Evolutionary conservation across 1,140 invertebrate genomes (phyloP), one percentile per base, ranked within the genome.

Genomic region (Lucilia cuprina): DNA sequence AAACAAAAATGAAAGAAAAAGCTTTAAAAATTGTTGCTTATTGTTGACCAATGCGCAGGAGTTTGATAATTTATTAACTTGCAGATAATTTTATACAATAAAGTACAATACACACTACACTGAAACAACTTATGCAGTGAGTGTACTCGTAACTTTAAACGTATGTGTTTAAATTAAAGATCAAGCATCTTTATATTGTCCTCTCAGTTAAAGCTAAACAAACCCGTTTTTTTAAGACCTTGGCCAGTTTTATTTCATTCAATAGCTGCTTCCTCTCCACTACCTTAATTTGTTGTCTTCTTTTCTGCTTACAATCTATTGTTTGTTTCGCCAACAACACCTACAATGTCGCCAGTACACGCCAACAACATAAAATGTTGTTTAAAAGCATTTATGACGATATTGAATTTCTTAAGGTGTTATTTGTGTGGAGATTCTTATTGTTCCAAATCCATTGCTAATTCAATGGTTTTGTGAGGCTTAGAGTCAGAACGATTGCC

Each of bases 11-110:
- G n/a, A n/a, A n/a, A n/a, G n/a, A 80, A 80, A 30, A 30, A 77
- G 74, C 74, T 80, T 80, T 47, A n/a, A 7, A 7, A 14, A n/a
- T n/a, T 80, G 47, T 50, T 80, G 77, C 47, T 30, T 30, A 30
- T 30, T 30, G 25, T 30, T 80, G 25, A 50, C 77, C 77, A 80
- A 49, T 80, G 77, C 77, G 77, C 77, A 80, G 77, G 77, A 80
- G 77, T 80, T 49, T 19, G 41, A 50, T 21, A 80, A 80, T 80
- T 80, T 80, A 80, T 80, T 80, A 80, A 80, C 77, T 80, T 80
- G n/a, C n/a, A 80, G 77, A 80, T 80, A 80, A 80, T 80, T 80
- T 80, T 49, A 80, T 80, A 80, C 77, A 80, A 80, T 49, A 21
- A 9, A 49, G 41, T 35, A 35, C 74, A 74, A 19, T n/a, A 10